Evolutionary conservation across 1,140 invertebrate genomes (phyloP), one percentile per base, ranked within the genome.

Genomic region (Portunus trituberculatus): DNA sequence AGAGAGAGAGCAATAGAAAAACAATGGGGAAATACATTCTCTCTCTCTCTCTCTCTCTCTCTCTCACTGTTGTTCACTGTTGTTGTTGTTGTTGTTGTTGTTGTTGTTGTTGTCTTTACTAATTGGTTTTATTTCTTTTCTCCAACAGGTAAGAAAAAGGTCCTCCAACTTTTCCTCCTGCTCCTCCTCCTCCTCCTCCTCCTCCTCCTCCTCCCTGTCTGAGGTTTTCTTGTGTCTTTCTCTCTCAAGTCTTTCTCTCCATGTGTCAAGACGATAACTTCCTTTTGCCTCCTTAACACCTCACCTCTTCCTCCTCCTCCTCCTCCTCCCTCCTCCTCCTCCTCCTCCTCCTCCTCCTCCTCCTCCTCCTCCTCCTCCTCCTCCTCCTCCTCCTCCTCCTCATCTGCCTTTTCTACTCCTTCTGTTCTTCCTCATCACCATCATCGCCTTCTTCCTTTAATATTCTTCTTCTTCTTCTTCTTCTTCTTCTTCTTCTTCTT

Each of bases 361-460:
- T 89, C 87, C 45, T 89, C 87, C 87, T 48, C 87, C 87, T 89
- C 45, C 31, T 89, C 45, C 45, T 89, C 87, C 87, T 91, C 89
- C 48, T 91, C 89, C 20, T 52, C 28, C 48, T 59, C 89, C 45
- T 91, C 45, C n/a, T 91, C 89, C 89, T 91, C 89, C 84, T n/a
- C 39, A 10, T 7, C 14, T 52, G 6, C 14, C 48, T 14, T 14
- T 6, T 52, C 14, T 14, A 7, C 48, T 52, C 48, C 67, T 76
- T 20, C 52, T n/a, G 25, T 4, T 83, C 7, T 7, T 29, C 1
- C 76, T 83, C 76, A 25, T 29, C 76, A 83, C 29, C 76, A 25
- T 25, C 76, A 25, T 83, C 76, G 7, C 76, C 76, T 83, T 83
- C 25, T 25, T 83, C 7, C 76, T 83, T 29, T 83, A 83, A n/a